Conservation (phyloP, 2,888 invertebrate genomes). For the Netelia melanura region DNA sequence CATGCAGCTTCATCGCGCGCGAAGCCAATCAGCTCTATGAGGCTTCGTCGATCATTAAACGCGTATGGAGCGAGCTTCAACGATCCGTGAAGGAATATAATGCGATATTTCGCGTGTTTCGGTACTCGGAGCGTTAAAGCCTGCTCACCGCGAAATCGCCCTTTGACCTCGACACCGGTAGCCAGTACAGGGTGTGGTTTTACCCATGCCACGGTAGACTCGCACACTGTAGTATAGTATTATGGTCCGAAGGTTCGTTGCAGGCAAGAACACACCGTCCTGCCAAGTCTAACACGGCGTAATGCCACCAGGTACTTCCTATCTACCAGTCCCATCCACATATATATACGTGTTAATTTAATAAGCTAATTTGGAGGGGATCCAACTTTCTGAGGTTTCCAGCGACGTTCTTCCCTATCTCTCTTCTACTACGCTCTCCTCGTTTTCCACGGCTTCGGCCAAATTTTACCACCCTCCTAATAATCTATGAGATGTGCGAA, state of each 20-base stretch:
- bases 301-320: conserved; percentile 38
- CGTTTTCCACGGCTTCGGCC: conserved; percentile 66
- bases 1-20: conserved; percentile 7
- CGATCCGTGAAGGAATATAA: conserved; percentile 34
- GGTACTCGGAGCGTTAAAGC: conserved; percentile 28
- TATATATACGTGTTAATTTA: conserved; percentile 80
- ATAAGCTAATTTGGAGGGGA: conserved; percentile 82
- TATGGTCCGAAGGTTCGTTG: conserved; percentile 40
- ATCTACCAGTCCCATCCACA: conserved; percentile 45
- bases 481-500: conserved; percentile 67
- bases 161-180: conserved; percentile 55
- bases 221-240: conserved; percentile 31
- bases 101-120: conserved; percentile 38
- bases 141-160: conserved; percentile 45
- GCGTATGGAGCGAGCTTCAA: conserved; percentile 28
- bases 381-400: conserved; percentile 78
- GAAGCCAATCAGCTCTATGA: conserved; percentile 47
- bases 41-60: conserved; percentile 65
- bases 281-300: conserved; percentile 53
- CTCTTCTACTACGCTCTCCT: conserved; percentile 41
- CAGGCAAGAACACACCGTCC: conserved; percentile 43
- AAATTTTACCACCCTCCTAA: conserved; percentile 72
- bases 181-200: conserved; percentile 28
- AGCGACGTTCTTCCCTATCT: conserved; percentile 68
- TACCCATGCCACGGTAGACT: conserved; percentile 20